phyloP scores from a whole-genome alignment of 1,140 invertebrate genomes.

The Popillia japonica region DNA sequence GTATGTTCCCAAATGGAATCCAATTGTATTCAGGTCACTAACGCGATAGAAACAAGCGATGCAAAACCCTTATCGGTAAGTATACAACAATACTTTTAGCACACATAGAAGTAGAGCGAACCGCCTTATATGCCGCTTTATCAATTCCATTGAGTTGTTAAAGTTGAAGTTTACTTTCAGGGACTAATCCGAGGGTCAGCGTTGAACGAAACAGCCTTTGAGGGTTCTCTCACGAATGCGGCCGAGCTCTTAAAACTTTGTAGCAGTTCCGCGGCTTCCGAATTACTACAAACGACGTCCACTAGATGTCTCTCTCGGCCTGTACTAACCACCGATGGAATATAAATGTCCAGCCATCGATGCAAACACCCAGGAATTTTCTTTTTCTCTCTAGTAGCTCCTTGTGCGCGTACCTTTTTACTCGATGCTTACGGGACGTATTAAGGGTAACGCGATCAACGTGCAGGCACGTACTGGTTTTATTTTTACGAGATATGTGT shows the following conservation, averaged over 20 bases:
- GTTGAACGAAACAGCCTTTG: neutral
- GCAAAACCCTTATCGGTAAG: neutral
- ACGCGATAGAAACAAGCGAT: neutral
- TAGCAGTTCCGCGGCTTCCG: slow-evolving; percentile 7
- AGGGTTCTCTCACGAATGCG: neutral
- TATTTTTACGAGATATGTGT: slow-evolving; percentile 4
- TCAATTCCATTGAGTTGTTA: slow-evolving; percentile 10
- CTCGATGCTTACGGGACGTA: neutral
- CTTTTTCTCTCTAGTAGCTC: neutral
- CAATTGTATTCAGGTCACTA: too few species aligned
- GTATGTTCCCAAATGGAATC: too few species aligned
- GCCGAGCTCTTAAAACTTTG: slow-evolving; percentile 5
- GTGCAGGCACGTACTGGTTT: slow-evolving; percentile 4
- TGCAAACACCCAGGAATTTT: neutral
- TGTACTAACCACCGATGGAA: neutral
- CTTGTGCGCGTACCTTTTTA: neutral
- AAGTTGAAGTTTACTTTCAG: neutral
- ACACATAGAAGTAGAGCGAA: neutral
- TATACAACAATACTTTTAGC: neutral
- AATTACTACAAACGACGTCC: slow-evolving; percentile 18
- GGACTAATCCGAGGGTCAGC: neutral
- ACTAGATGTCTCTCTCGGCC: neutral
- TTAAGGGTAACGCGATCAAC: neutral
- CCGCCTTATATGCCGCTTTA: neutral
- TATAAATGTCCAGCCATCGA: slow-evolving; percentile 1